Conservation (phyloP, 1,140 invertebrate genomes). For the Brachionus paranguensis region DNA sequence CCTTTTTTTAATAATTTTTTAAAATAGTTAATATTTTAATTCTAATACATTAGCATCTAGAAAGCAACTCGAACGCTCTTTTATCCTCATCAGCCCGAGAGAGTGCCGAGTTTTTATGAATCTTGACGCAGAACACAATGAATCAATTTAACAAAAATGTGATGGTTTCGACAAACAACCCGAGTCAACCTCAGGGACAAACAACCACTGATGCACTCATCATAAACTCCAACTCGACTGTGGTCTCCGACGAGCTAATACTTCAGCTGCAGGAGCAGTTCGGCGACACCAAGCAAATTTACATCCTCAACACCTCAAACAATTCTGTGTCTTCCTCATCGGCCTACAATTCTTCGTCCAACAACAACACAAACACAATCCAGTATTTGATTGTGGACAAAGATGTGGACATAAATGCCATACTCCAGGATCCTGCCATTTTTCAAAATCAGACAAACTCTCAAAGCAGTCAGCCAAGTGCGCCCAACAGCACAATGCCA, state of each 20-base stretch:
- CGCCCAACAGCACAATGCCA: not conserved
- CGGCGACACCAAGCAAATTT: slow-evolving; percentile 35
- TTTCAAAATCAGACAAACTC: not conserved
- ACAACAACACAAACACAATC: slow-evolving; percentile 11
- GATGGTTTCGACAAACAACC: not conserved
- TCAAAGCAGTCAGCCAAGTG: not conserved
- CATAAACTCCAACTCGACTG: slow-evolving; percentile 33
- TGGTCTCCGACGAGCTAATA: slow-evolving; percentile 20
- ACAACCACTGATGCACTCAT: slow-evolving; percentile 28
- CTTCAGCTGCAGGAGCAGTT: slow-evolving; percentile 33
- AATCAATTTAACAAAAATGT: slow-evolving; percentile 38
- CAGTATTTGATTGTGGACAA: slow-evolving; percentile 38
- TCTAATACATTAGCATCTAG: slow-evolving; percentile 9
- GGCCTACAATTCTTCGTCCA: not conserved
- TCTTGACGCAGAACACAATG: not conserved
- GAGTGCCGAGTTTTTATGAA: not conserved
- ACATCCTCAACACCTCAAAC: slow-evolving; percentile 30
- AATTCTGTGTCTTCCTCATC: slow-evolving; percentile 18
- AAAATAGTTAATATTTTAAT: not conserved
- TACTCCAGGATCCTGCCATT: slow-evolving; percentile 1
- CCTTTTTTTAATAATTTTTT: not conserved
- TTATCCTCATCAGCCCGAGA: not conserved
- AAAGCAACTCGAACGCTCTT: not conserved
- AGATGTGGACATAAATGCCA: slow-evolving; percentile 35
- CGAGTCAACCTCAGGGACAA: not conserved